phyloP scores from a whole-genome alignment of 2,888 invertebrate genomes.

The Altica lythri region DNA sequence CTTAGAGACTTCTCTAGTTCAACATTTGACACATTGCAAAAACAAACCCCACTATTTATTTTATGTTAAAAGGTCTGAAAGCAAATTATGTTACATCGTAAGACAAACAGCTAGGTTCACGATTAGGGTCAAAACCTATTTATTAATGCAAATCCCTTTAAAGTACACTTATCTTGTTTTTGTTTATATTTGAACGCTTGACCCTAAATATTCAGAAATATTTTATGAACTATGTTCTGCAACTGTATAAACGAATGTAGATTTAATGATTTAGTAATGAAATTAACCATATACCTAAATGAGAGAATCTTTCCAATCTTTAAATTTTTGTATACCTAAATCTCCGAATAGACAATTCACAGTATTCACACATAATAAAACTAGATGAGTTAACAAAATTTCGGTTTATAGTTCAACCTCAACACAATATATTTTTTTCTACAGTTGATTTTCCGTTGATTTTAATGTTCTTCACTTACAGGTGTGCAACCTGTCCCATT shows the following conservation, averaged over 20 bases:
- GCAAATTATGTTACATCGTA: conserved; percentile 43
- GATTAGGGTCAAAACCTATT: conserved; percentile 32
- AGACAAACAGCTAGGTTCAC: conserved; percentile 28
- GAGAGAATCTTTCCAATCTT: no score
- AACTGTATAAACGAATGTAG: no score
- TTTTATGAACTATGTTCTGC: no score
- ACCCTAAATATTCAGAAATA: no score
- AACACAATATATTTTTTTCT: conserved; percentile 44
- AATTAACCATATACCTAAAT: no score
- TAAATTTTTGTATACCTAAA: no score
- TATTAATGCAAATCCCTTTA: conserved; percentile 33
- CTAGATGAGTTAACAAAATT: no score
- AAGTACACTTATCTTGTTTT: conserved; percentile 21
- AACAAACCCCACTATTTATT: conserved; percentile 49
- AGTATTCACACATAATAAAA: no score
- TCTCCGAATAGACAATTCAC: no score
- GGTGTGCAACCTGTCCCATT: conserved; percentile 54
- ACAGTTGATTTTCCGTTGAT: conserved; percentile 52
- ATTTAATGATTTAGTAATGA: no score
- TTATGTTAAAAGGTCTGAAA: conserved; percentile 50
- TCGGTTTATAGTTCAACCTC: conserved; percentile 43
- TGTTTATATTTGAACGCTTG: no score
- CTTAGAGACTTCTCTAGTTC: conserved; percentile 40
- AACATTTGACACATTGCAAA: conserved; percentile 49
- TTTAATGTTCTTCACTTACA: conserved; percentile 49